Evolutionary conservation across 2,797 vertebrate genomes (phyloP).

Genomic region (Ciconia nigra): DNA sequence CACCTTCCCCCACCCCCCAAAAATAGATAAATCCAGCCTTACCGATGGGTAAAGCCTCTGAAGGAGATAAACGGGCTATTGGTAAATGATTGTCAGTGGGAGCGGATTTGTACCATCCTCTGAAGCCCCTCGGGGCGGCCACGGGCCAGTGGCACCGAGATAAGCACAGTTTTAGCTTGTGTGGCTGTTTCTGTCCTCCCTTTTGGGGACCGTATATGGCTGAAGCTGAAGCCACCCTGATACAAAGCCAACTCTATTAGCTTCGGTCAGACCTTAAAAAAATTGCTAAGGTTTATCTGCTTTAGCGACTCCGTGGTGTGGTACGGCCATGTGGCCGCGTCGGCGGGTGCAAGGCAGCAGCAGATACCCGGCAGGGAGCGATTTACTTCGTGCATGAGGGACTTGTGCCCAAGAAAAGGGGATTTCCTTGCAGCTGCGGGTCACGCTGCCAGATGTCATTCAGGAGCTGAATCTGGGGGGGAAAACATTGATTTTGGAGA

Average conservation of each 20-base stretch:
- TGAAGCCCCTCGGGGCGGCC: not conserved
- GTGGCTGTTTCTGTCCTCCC: not conserved
- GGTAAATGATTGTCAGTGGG: not conserved
- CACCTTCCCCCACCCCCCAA: not conserved
- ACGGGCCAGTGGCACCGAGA: not conserved
- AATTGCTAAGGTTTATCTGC: not conserved
- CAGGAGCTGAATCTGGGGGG: not conserved
- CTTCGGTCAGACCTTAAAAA: too few relatives aligned
- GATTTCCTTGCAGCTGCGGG: not conserved
- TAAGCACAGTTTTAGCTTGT: not conserved
- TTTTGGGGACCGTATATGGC: not conserved
- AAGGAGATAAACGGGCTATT: not conserved
- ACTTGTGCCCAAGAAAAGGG: not conserved
- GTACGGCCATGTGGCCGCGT: not conserved
- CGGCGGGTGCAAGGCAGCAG: not conserved
- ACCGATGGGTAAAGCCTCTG: too few relatives aligned
- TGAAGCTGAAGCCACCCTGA: not conserved
- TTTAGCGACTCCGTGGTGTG: too few relatives aligned
- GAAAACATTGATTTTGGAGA: not conserved
- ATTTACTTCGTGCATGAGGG: too few relatives aligned
- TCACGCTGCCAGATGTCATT: not conserved
- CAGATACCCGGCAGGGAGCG: too few relatives aligned
- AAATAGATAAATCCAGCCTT: not conserved
- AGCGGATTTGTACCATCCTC: not conserved
- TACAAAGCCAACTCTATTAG: rapidly evolving